These are phyloP conservation scores for Peromyscus aztecus DNA, from an alignment of 2,797 vertebrate genomes.

Conservation along the genomic window DNA sequence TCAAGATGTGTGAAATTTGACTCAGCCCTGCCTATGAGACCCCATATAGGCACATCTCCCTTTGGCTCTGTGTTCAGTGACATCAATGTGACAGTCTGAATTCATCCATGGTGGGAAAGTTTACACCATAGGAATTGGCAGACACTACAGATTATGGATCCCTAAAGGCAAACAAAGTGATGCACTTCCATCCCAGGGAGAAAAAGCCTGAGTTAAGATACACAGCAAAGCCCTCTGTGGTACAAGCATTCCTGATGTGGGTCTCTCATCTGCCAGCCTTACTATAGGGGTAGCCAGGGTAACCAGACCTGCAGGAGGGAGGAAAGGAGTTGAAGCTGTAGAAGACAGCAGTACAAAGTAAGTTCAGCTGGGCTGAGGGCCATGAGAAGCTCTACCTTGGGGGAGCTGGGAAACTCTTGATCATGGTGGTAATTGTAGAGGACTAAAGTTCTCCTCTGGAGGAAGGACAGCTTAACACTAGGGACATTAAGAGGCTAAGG, in stretches of 20 bases:
- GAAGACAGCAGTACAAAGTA: neutral
- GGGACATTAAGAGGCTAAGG: neutral
- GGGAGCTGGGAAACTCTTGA: neutral
- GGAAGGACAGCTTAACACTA: neutral
- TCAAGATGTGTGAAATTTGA: too few relatives aligned
- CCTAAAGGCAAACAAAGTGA: neutral
- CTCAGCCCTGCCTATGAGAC: neutral
- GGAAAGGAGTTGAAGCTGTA: neutral
- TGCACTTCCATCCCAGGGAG: neutral
- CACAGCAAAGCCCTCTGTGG: neutral
- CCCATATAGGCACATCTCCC: neutral
- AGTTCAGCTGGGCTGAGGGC: neutral
- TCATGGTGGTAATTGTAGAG: neutral
- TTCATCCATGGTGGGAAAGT: neutral
- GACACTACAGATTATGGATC: neutral
- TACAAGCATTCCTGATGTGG: neutral
- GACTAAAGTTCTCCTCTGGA: neutral
- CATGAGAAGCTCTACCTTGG: neutral
- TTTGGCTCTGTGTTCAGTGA: neutral
- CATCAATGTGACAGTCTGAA: neutral
- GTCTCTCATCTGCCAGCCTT: neutral
- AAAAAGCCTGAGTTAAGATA: neutral
- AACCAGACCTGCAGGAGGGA: neutral
- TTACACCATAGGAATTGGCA: neutral
- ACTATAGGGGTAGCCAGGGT: accelerated